Conservation (phyloP, 2,113 vertebrate genomes). For the Petrocephalus microphthalmus region DNA sequence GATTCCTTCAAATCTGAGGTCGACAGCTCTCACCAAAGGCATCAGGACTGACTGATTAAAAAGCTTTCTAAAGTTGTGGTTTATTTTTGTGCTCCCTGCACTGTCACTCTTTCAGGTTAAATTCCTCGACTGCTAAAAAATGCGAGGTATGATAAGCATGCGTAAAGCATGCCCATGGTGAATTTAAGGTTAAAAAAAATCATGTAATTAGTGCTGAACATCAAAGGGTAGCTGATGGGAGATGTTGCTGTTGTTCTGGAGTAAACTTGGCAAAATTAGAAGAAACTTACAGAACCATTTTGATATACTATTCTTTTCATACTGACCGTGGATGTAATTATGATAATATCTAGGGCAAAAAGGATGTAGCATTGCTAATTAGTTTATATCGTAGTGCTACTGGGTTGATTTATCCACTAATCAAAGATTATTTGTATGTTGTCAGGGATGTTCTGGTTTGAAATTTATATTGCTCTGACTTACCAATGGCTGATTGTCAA, state of each 20-base stretch:
- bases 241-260: not conserved
- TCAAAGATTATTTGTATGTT: not conserved
- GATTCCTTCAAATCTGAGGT: slow-evolving; percentile 9
- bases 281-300: not conserved
- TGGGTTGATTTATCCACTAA: not conserved
- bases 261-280: not conserved
- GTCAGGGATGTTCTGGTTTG: not conserved
- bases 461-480: not conserved
- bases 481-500: not conserved
- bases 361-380: not conserved
- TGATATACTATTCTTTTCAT: not conserved
- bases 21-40: slow-evolving; percentile 4
- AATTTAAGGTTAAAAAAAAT: not conserved
- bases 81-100: not conserved
- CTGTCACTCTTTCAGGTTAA: not conserved
- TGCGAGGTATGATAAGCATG: slow-evolving; percentile 4
- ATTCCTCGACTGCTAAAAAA: slow-evolving; percentile 11
- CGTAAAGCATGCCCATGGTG: not conserved
- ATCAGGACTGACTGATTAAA: not conserved
- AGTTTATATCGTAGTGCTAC: not conserved
- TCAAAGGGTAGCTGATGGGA: not conserved
- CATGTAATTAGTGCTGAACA: not conserved
- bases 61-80: not conserved
- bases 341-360: not conserved
- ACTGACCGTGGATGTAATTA: not conserved